These are phyloP conservation scores for Tapirus terrestris DNA, from an alignment of 2,113 vertebrate species.

Conservation along the genomic window DNA sequence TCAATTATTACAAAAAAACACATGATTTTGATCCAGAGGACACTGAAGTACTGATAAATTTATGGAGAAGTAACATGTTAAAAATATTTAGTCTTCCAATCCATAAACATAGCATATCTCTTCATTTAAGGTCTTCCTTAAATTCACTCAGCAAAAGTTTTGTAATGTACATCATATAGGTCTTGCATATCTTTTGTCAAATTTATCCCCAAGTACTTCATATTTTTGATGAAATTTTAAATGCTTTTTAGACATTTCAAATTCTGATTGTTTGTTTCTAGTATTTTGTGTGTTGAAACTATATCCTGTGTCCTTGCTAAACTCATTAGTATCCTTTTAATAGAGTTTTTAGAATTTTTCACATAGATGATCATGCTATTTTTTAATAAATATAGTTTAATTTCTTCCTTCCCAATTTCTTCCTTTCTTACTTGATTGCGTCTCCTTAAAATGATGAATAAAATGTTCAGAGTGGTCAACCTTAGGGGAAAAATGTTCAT, in stretches of 20 bases:
- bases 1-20: not conserved
- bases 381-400: not conserved
- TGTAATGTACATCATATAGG: not conserved
- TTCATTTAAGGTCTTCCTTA: not conserved
- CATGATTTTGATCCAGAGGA: not conserved
- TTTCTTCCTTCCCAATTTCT: not conserved
- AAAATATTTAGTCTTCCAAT: not conserved
- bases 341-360: not conserved
- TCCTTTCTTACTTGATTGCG: not conserved
- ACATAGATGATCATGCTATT: not conserved
- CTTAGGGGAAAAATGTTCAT: not conserved
- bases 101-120: not conserved
- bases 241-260: not conserved
- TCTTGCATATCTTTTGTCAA: not conserved
- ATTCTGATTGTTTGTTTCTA: not conserved
- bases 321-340: not conserved
- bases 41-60: not conserved
- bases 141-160: not conserved
- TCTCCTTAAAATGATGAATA: not conserved
- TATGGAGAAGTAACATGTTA: not conserved
- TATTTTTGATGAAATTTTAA: not conserved
- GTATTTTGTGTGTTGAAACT: not conserved
- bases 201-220: not conserved
- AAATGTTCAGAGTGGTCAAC: not conserved
- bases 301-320: not conserved